Conservation (phyloP, 2,888 invertebrate species). For the Merodon equestris region DNA sequence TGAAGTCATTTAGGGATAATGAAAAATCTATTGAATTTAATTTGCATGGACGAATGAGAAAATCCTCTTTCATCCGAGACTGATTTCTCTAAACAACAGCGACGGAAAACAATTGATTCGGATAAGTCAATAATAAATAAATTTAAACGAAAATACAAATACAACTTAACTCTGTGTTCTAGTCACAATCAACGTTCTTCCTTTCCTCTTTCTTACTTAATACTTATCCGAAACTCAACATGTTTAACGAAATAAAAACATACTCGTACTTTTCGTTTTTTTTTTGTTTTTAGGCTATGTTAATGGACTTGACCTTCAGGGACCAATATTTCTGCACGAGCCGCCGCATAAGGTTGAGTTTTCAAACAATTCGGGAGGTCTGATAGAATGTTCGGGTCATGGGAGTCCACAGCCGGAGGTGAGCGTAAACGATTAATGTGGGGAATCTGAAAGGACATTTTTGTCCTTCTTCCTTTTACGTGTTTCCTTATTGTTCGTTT, state of each 20-base stretch:
- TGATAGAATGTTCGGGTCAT: constrained; percentile 85
- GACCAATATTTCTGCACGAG: constrained; percentile 84
- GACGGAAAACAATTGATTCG: not conserved
- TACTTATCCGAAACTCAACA: constrained; percentile 11
- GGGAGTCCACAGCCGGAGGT: constrained; percentile 86
- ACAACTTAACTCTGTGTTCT: too few species aligned
- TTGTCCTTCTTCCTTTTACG: constrained; percentile 2
- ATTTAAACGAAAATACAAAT: too few species aligned
- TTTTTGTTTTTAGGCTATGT: constrained; percentile 72
- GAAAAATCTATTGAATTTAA: constrained; percentile 64
- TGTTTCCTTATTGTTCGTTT: constrained; percentile 10
- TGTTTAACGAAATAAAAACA: not conserved
- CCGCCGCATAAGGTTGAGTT: constrained; percentile 88
- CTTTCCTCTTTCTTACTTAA: too few species aligned
- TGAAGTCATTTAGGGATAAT: constrained; percentile 58
- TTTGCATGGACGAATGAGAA: constrained; percentile 50
- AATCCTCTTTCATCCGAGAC: constrained; percentile 20
- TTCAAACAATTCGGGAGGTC: constrained; percentile 86
- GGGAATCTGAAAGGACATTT: constrained; percentile 19
- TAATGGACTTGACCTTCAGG: constrained; percentile 83
- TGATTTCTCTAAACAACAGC: constrained; percentile 25
- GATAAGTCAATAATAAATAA: too few species aligned
- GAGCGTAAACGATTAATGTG: constrained; percentile 57
- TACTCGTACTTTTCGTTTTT: constrained; percentile 51
- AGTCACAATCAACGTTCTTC: too few species aligned